These are phyloP conservation scores for Ginglymostoma cirratum DNA, from an alignment of 2,113 vertebrate species.

Conservation along the genomic window DNA sequence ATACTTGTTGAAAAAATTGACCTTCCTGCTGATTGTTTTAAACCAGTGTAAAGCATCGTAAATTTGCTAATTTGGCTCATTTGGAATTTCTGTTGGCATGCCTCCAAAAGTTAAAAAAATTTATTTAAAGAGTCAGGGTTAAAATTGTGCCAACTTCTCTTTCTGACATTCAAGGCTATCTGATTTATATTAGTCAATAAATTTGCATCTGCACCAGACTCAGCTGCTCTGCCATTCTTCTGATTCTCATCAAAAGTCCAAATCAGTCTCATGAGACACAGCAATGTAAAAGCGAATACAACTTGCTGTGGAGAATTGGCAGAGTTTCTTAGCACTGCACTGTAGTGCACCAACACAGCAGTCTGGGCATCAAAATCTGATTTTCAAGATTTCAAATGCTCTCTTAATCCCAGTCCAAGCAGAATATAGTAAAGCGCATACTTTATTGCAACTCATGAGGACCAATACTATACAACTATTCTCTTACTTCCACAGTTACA, in stretches of 20 bases:
- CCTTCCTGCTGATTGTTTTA: neutral
- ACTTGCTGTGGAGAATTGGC: neutral
- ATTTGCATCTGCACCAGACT: neutral
- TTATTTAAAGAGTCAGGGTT: neutral
- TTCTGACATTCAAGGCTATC: neutral
- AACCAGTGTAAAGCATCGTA: neutral
- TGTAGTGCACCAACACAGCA: neutral
- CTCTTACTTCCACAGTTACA: neutral
- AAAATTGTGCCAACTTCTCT: neutral
- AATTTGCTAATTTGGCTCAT: neutral
- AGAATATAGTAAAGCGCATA: neutral
- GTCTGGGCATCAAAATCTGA: neutral
- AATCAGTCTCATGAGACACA: neutral
- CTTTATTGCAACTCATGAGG: neutral
- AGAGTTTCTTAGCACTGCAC: neutral
- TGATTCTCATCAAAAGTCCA: neutral
- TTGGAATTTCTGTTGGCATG: neutral
- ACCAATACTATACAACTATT: neutral
- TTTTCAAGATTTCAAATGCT: neutral
- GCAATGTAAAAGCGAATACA: neutral
- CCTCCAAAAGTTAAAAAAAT: neutral
- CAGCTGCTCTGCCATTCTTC: neutral
- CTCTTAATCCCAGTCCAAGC: neutral
- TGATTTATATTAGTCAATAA: neutral
- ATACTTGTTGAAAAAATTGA: neutral